A percentile compares a stretch with the other conserved stretches of the same genome.
Evolutionary conservation across 2,797 vertebrate species (phyloP).

Genomic region (Sebastes matsubarae): DNA sequence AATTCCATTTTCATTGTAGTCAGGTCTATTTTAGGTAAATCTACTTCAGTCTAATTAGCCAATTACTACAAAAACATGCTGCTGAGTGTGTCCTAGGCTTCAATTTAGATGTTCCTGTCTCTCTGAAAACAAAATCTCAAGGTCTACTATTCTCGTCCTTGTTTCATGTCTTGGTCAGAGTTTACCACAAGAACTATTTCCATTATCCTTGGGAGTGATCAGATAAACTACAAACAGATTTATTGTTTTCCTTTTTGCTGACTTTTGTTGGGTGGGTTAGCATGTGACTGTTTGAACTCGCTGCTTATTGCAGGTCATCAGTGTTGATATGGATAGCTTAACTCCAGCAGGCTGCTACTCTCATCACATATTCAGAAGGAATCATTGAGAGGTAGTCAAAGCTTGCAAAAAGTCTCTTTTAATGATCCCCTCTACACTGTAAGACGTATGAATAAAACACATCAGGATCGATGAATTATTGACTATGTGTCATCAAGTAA

Average conservation of each 20-base stretch:
- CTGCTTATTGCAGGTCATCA: slow-evolving; percentile 27
- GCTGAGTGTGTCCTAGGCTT: background rate
- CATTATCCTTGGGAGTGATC: background rate
- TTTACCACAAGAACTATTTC: background rate
- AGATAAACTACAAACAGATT: slow-evolving; percentile 7
- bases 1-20: background rate
- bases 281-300: slow-evolving; percentile 11
- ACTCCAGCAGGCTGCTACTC: slow-evolving; percentile 35
- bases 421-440: slow-evolving; percentile 68
- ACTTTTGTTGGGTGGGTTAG: background rate
- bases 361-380: slow-evolving; percentile 66
- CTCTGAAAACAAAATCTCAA: background rate
- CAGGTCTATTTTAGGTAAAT: background rate
- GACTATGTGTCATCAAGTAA: slow-evolving; percentile 73
- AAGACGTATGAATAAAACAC: slow-evolving; percentile 80
- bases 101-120: background rate
- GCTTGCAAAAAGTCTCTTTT: slow-evolving; percentile 61
- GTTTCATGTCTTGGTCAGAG: background rate
- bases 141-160: background rate
- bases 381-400: slow-evolving; percentile 61
- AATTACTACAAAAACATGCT: background rate
- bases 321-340: slow-evolving; percentile 29
- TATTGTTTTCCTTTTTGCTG: slow-evolving; percentile 12
- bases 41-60: background rate
- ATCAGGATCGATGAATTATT: slow-evolving; percentile 76